Evolutionary conservation across 2,797 vertebrate genomes (phyloP).

Genomic region (Chaetodon trifasciatus): DNA sequence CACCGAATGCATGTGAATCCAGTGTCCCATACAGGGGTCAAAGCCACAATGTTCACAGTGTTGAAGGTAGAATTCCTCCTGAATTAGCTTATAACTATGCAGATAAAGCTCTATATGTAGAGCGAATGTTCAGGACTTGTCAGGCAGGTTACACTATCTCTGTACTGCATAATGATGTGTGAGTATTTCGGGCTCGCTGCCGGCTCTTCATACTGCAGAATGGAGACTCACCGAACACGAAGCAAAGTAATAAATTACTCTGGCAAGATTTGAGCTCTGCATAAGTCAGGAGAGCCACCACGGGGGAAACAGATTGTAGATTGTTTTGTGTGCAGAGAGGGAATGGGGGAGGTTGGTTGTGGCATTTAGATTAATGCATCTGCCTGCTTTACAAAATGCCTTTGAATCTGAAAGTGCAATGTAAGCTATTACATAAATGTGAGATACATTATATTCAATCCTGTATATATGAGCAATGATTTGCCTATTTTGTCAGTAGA

Average conservation of each 20-base stretch:
- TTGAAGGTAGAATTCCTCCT: constrained; percentile 16
- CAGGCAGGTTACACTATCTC: constrained; percentile 62
- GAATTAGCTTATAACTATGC: constrained; percentile 45
- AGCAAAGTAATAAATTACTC: constrained; percentile 81
- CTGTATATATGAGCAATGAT: constrained; percentile 43
- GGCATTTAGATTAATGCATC: constrained; percentile 78
- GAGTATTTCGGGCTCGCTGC: constrained; percentile 42
- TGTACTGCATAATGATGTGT: constrained; percentile 56
- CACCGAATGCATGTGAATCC: constrained; percentile 24
- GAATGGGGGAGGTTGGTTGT: constrained; percentile 63
- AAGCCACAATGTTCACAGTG: constrained; percentile 29
- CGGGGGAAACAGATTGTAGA: constrained; percentile 79
- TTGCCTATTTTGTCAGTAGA: constrained; percentile 58
- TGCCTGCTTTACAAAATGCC: constrained; percentile 72
- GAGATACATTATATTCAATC: constrained; percentile 54
- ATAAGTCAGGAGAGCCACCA: constrained; percentile 79
- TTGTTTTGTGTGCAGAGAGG: constrained; percentile 72
- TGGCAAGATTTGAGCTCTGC: constrained; percentile 74
- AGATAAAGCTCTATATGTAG: constrained; percentile 41
- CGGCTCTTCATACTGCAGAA: constrained; percentile 56
- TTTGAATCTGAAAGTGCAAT: constrained; percentile 72
- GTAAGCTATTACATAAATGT: constrained; percentile 64
- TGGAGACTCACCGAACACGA: constrained; percentile 53
- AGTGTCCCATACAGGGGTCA: constrained; percentile 43
- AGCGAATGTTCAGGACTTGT: constrained; percentile 50